Conservation (phyloP, 2,797 vertebrate genomes). For the Aldrovandia affinis region DNA sequence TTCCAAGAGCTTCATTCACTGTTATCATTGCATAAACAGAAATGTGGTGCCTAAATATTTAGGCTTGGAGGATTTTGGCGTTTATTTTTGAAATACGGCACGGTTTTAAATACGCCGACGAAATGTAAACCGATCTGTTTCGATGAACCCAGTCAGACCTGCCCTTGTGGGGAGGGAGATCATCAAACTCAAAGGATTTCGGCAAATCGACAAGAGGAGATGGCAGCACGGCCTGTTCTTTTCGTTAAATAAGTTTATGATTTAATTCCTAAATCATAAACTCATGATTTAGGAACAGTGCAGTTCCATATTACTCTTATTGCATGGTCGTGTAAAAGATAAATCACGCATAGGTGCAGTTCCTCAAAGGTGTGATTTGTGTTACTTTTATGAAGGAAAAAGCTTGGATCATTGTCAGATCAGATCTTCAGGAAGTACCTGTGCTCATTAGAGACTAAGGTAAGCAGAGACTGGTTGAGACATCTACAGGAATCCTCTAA, state of each 20-base stretch:
- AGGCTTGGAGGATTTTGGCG: background rate
- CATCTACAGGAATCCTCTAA: background rate
- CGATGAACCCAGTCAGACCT: background rate
- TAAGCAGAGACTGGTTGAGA: no score
- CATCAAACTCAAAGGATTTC: background rate
- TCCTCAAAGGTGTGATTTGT: background rate
- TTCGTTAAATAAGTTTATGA: background rate
- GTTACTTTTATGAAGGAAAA: background rate
- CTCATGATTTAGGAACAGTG: background rate
- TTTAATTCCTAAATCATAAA: background rate
- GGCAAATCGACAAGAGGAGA: background rate
- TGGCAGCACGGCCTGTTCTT: background rate
- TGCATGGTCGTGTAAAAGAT: background rate
- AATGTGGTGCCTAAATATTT: background rate
- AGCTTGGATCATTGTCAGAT: background rate
- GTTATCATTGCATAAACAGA: conserved; percentile 9
- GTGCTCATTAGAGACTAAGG: background rate
- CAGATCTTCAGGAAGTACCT: no score
- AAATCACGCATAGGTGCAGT: background rate
- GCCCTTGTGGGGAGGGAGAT: background rate
- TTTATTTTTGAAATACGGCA: background rate
- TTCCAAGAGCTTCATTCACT: background rate
- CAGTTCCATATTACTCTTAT: background rate
- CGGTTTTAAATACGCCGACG: background rate
- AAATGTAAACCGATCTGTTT: background rate